Evolutionary conservation across 2,797 vertebrate species (phyloP), one percentile per base, ranked within the genome.

Genomic region (Aselliscus stoliczkanus): DNA sequence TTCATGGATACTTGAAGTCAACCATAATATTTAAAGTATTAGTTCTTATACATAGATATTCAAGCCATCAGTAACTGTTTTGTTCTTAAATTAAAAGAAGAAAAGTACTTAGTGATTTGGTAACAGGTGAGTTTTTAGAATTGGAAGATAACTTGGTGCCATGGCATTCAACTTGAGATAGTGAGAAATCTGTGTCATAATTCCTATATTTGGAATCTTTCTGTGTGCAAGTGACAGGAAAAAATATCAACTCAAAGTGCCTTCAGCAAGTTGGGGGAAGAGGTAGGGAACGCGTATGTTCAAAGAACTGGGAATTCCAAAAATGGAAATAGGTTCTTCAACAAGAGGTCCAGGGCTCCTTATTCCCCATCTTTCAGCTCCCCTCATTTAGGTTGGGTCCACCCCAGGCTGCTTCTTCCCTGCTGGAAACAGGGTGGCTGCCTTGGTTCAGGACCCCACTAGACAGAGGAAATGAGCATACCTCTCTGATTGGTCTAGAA

Each of bases 11-110:
- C 80, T 70, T 64, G 31, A 88, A 76, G 73, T 75, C 29, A 95
- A 75, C 84, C 34, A 88, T 17, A 81, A 21, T 85, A 80, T 60
- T 95, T 62, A 88, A 96, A 91, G 64, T 72, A 75, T 56, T 80
- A 64, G 76, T 85, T 79, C 34, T 70, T 75, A 25, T 73, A 64
- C 34, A 39, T 65, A 70, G 58, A 64, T 84, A 60, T 67, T 65
- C 47, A 65, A 12, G 12, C 10, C 29, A 67, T 70, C 15, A 70
- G 44, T 89, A 75, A 64, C 58, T 58, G 69, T 44, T 69, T 69
- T 56, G 50, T 20, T 5, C 5, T 13, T 58, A 6, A 42, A 42
- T 18, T 39, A 50, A 67, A 70, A 34, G 56, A 80, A 80, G 58
- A 54, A 47, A 80, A 86, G 65, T n/a, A 69, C 31, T 52, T 54